Conservation (phyloP, 2,113 vertebrate species). For the Poeciliopsis prolifica region DNA sequence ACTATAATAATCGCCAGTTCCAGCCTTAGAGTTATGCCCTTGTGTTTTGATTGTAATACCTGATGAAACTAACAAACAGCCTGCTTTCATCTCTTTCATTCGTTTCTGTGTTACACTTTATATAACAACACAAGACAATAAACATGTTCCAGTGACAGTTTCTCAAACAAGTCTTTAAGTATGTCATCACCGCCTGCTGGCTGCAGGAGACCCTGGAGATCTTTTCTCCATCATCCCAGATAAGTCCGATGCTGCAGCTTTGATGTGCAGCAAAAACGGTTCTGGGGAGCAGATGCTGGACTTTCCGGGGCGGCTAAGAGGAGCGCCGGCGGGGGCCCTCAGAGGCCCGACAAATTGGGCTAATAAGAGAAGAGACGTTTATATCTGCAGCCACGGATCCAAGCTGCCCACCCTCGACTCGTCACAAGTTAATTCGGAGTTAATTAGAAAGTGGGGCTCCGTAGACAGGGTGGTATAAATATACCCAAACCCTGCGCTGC, state of each 20-base stretch:
- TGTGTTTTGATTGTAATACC: conserved; percentile 4
- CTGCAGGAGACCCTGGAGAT: neutral
- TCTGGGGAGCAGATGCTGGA: conserved; percentile 53
- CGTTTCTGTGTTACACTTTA: conserved; percentile 1
- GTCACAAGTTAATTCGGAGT: conserved; percentile 76
- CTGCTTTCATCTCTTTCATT: neutral
- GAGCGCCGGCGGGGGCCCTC: conserved; percentile 19
- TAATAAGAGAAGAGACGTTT: conserved; percentile 51
- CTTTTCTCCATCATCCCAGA: conserved; percentile 33
- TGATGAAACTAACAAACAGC: conserved; percentile 8
- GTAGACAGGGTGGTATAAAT: conserved; percentile 67
- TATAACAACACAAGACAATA: conserved; percentile 17
- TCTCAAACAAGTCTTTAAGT: conserved; percentile 33
- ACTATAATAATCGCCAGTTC: no score
- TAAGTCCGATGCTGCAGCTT: conserved; percentile 32
- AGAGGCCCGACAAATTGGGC: conserved; percentile 42
- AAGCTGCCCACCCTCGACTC: conserved; percentile 25
- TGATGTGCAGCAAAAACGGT: conserved; percentile 20
- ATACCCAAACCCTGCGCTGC: conserved; percentile 48
- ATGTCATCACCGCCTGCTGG: neutral
- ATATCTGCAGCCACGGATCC: conserved; percentile 37
- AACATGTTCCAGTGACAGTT: conserved; percentile 29
- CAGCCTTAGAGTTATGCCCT: neutral
- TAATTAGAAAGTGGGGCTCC: conserved; percentile 74
- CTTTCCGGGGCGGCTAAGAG: conserved; percentile 33